phyloP scores from a whole-genome alignment of 2,888 invertebrate species.

The Automeris io region DNA sequence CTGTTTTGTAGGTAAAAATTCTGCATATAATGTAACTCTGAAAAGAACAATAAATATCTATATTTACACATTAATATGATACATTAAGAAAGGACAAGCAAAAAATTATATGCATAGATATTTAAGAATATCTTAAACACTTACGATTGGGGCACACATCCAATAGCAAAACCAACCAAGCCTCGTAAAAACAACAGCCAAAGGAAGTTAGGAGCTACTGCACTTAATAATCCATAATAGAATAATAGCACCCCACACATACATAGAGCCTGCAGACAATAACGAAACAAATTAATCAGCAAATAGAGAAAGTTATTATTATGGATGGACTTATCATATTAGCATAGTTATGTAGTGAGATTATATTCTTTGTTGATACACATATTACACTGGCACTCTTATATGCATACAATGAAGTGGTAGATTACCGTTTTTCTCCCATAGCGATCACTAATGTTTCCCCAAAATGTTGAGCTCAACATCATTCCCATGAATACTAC shows the following conservation, averaged over 20 bases:
- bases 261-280: slow-evolving; percentile 83
- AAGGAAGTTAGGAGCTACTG: slow-evolving; percentile 92
- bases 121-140: slow-evolving; percentile 40
- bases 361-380: too few species aligned
- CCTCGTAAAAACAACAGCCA: slow-evolving; percentile 95
- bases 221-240: slow-evolving; percentile 93
- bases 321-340: too few species aligned
- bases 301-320: not conserved
- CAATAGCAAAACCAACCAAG: slow-evolving; percentile 96
- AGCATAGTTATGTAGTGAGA: too few species aligned
- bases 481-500: slow-evolving; percentile 98
- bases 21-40: slow-evolving; percentile 96
- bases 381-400: too few species aligned
- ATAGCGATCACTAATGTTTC: slow-evolving; percentile 94
- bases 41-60: slow-evolving; percentile 21
- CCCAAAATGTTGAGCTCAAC: slow-evolving; percentile 97
- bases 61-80: not conserved
- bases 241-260: slow-evolving; percentile 93
- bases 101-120: not conserved
- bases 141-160: slow-evolving; percentile 98
- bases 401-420: too few species aligned
- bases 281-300: slow-evolving; percentile 1
- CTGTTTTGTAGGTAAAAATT: slow-evolving; percentile 95
- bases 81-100: not conserved
- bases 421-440: slow-evolving; percentile 85